Percentiles rank a stretch among this genome's conserved stretches.
Evolutionary conservation across 1,140 invertebrate genomes (phyloP).

Genomic region (Paraescarpia echinospica): DNA sequence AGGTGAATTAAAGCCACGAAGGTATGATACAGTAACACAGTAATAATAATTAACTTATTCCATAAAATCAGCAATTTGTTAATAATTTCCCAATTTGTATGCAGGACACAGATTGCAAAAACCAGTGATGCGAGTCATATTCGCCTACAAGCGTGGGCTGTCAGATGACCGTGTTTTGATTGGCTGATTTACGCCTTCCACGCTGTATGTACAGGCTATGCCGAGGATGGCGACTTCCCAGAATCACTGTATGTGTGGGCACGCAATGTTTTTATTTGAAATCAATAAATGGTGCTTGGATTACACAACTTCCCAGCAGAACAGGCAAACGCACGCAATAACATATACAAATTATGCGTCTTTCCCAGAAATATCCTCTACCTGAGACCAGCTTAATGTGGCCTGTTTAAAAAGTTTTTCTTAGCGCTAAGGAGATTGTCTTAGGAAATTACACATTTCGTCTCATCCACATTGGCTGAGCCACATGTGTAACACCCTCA

Average conservation of each 20-base stretch:
- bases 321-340: neutral
- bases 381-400: neutral
- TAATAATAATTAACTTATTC: neutral
- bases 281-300: neutral
- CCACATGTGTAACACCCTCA: neutral
- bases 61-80: constrained; percentile 6
- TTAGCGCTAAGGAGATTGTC: neutral
- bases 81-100: neutral
- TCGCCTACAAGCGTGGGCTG: neutral
- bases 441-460: neutral
- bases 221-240: neutral
- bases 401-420: neutral
- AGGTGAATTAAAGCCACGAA: neutral
- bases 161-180: neutral
- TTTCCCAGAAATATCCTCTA: neutral
- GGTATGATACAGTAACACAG: neutral
- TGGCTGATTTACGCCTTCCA: neutral
- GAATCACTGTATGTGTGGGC: neutral
- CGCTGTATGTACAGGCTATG: neutral
- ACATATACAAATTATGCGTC: neutral
- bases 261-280: neutral
- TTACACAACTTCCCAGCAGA: neutral
- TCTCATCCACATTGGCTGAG: neutral
- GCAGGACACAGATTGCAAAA: neutral
- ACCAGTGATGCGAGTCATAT: neutral